Conservation (phyloP, 2,888 invertebrate species). For the Clanis bilineata region DNA sequence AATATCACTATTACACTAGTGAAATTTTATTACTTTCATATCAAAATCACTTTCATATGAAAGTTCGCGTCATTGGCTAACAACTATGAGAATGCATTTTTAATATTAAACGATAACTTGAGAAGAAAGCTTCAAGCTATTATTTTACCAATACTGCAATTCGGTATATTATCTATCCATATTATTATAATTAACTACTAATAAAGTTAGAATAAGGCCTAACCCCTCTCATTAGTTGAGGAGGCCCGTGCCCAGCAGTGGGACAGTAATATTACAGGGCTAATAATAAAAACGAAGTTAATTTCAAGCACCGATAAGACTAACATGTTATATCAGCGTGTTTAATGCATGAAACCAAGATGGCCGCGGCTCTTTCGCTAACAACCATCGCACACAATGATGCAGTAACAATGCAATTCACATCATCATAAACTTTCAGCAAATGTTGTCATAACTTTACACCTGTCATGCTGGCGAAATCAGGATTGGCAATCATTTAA, state of each 20-base stretch:
- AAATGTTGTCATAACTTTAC: not conserved
- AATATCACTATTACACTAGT: not conserved
- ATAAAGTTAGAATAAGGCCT: no score
- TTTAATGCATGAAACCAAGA: not conserved
- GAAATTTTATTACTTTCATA: no score
- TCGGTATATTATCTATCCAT: no score
- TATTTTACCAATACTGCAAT: no score
- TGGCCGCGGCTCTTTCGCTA: slow-evolving; percentile 17
- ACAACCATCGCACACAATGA: slow-evolving; percentile 26
- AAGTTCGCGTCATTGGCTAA: not conserved
- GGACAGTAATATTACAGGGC: no score
- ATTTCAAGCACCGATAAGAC: not conserved
- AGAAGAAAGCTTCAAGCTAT: no score
- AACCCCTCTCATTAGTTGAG: no score
- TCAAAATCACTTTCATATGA: not conserved
- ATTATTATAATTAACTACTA: no score
- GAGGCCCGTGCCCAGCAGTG: no score
- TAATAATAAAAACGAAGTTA: not conserved
- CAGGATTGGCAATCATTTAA: slow-evolving; percentile 7
- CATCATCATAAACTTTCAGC: not conserved
- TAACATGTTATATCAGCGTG: not conserved
- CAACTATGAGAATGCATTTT: not conserved
- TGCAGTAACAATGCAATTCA: slow-evolving; percentile 23
- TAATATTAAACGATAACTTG: not conserved
- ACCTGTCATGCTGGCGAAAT: slow-evolving; percentile 1